Percentiles rank a stretch among this genome's conserved stretches.
Evolutionary conservation across 2,797 vertebrate species (phyloP).

Genomic region (Danio kyathit): DNA sequence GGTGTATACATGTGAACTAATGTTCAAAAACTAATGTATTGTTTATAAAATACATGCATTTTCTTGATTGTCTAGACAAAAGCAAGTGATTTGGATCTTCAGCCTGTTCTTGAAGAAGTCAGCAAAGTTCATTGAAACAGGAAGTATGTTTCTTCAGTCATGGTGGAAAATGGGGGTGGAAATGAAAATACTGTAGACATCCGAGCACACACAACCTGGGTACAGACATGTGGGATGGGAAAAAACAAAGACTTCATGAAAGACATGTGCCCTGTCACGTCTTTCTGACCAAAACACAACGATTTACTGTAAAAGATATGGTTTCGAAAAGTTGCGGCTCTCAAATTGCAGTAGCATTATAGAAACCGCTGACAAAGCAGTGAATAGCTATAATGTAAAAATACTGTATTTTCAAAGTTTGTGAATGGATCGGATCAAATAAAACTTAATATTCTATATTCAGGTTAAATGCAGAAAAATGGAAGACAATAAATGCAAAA

Average conservation of each 20-base stretch:
- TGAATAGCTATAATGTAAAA: not conserved
- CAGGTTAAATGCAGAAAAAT: not conserved
- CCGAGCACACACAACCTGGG: constrained; percentile 22
- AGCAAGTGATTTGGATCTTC: constrained; percentile 50
- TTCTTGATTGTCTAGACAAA: not conserved
- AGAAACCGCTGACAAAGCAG: not conserved
- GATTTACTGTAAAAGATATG: constrained; percentile 20
- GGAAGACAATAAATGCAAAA: not conserved
- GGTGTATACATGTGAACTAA: not conserved
- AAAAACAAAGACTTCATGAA: constrained; percentile 42
- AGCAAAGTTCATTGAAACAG: constrained; percentile 66
- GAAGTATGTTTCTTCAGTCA: constrained; percentile 70
- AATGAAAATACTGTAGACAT: constrained; percentile 69
- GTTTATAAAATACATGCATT: not conserved
- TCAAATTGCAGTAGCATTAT: constrained; percentile 2
- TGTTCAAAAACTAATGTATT: not conserved
- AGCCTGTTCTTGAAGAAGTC: constrained; percentile 61
- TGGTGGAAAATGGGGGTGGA: constrained; percentile 70
- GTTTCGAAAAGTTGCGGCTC: constrained; percentile 17
- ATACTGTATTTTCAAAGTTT: not conserved
- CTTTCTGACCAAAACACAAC: constrained; percentile 30
- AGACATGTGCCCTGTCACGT: constrained; percentile 37
- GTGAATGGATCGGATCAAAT: not conserved
- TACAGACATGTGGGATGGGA: constrained; percentile 40
- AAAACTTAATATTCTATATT: not conserved